A percentile compares a stretch with the other conserved stretches of the same genome.
These are phyloP conservation scores for Caenorhabditis sulstoni DNA, from an alignment of 2,888 invertebrate genomes.

Conservation along the genomic window DNA sequence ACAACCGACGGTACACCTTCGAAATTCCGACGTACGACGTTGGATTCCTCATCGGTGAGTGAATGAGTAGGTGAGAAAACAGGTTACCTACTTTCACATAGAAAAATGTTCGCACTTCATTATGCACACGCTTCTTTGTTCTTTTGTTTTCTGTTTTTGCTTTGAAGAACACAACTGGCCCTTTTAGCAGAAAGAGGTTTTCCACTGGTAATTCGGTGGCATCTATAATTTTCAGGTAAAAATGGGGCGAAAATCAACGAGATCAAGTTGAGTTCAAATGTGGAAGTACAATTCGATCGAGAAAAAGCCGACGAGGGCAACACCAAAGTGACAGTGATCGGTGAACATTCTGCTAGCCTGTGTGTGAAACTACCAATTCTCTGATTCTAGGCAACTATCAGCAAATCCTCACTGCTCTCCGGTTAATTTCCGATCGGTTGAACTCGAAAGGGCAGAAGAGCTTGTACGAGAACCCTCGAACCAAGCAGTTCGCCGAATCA, in stretches of 20 bases:
- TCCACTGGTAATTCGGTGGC: slow-evolving; percentile 9
- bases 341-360: slow-evolving; percentile 2
- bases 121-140: slow-evolving; percentile 53
- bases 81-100: neutral
- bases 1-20: slow-evolving; percentile 33
- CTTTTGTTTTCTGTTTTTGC: slow-evolving; percentile 33
- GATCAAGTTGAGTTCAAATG: slow-evolving; percentile 49
- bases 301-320: neutral
- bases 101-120: slow-evolving; percentile 11
- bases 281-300: slow-evolving; percentile 44
- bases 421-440: slow-evolving; percentile 43
- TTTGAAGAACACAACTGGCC: slow-evolving; percentile 24
- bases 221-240: slow-evolving; percentile 30
- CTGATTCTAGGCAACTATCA: slow-evolving; percentile 43
- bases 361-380: neutral
- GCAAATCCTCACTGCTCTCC: slow-evolving; percentile 36
- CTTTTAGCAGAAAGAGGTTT: slow-evolving; percentile 41
- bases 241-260: slow-evolving; percentile 59
- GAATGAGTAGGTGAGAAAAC: neutral
- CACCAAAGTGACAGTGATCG: slow-evolving; percentile 26
- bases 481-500: slow-evolving; percentile 46
- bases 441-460: slow-evolving; percentile 33
- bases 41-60: slow-evolving; percentile 57
- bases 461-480: slow-evolving; percentile 42
- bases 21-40: slow-evolving; percentile 46